phyloP scores from a whole-genome alignment of 2,888 invertebrate genomes.

The Dione vanillae region DNA sequence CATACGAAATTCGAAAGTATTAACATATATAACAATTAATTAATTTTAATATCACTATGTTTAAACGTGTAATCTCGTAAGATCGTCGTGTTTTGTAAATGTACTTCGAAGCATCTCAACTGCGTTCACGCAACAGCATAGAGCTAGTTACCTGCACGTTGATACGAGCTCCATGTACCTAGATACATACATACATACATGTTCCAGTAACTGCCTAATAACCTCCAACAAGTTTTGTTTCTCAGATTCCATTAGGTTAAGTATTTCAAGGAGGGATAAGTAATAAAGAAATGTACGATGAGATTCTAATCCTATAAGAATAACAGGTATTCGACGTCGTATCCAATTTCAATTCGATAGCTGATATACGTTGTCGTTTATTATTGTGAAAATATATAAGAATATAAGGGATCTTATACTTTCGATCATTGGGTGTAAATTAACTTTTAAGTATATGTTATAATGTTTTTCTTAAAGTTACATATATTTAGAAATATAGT shows the following conservation, averaged over 20 bases:
- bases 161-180: constrained; percentile 39
- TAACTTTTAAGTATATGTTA: too few species aligned
- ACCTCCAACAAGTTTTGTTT: constrained; percentile 38
- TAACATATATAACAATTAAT: too few species aligned
- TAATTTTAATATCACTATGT: too few species aligned
- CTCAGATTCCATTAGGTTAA: constrained; percentile 12
- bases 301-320: background rate
- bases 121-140: constrained; percentile 63
- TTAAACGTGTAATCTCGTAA: too few species aligned
- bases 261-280: background rate
- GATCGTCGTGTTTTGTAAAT: constrained; percentile 31
- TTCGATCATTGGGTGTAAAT: too few species aligned
- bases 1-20: too few species aligned
- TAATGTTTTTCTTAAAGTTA: too few species aligned
- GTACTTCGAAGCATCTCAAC: constrained; percentile 57
- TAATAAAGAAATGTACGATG: constrained; percentile 1
- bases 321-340: constrained; percentile 1
- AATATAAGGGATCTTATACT: too few species aligned
- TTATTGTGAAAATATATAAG: too few species aligned
- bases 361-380: background rate
- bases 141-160: constrained; percentile 50
- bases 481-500: too few species aligned
- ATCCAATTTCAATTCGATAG: background rate
- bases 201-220: constrained; percentile 47
- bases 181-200: constrained; percentile 43